Percentiles rank a stretch among this genome's conserved stretches.
These are phyloP conservation scores for Nicator chloris DNA, from an alignment of 2,113 vertebrate species.

Conservation along the genomic window DNA sequence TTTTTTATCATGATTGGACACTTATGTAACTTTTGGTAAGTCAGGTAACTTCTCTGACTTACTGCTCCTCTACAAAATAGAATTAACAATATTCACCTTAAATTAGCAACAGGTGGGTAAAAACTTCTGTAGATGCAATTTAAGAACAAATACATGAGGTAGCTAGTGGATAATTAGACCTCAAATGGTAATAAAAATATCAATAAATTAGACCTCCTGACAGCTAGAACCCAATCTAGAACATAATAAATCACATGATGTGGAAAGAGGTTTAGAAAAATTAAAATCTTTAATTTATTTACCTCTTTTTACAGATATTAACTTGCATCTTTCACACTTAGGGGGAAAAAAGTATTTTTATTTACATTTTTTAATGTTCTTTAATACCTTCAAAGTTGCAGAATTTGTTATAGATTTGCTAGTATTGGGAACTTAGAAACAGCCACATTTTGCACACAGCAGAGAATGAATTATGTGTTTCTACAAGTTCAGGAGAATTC, in stretches of 20 bases:
- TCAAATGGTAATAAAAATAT: background rate
- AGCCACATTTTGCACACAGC: background rate
- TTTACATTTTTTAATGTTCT: background rate
- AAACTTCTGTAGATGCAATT: background rate
- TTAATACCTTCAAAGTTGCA: background rate
- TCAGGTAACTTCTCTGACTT: background rate
- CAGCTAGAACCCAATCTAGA: background rate
- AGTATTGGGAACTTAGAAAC: background rate
- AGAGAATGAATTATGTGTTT: background rate
- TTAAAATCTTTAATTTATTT: background rate
- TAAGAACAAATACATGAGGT: background rate
- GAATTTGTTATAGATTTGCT: background rate
- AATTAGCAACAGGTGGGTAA: background rate
- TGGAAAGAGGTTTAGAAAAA: background rate
- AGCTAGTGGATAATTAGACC: background rate
- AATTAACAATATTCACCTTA: background rate
- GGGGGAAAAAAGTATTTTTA: accelerated
- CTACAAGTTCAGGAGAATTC: background rate
- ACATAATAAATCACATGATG: background rate
- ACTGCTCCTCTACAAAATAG: background rate
- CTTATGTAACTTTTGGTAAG: background rate
- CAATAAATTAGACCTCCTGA: background rate
- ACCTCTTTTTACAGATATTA: background rate
- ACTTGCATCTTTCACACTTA: background rate
- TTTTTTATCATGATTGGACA: background rate